phyloP scores from a whole-genome alignment of 2,113 vertebrate genomes.

The Tragelaphus strepsiceros region DNA sequence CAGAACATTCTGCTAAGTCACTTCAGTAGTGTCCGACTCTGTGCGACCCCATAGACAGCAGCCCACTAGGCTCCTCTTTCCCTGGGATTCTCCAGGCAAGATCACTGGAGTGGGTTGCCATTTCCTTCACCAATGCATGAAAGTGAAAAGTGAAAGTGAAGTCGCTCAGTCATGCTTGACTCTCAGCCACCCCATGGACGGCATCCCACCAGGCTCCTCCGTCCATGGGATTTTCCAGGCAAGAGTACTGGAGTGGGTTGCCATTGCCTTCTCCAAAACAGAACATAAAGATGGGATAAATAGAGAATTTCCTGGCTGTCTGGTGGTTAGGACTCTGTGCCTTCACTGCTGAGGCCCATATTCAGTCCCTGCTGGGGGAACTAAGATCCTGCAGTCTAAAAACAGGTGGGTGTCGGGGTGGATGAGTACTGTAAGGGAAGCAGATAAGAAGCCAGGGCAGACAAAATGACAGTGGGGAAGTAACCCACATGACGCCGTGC shows the following conservation, averaged over 20 bases:
- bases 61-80: no score
- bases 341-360: neutral
- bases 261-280: neutral
- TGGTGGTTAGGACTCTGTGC: neutral
- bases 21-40: no score
- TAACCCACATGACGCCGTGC: neutral
- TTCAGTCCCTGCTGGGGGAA: neutral
- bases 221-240: no score
- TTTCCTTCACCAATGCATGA: no score
- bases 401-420: neutral
- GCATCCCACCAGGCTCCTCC: no score
- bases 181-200: no score
- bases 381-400: neutral
- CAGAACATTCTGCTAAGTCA: neutral
- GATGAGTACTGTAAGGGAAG: neutral
- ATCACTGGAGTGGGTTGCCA: no score
- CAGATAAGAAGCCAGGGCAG: neutral
- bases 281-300: neutral
- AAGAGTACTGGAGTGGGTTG: no score
- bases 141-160: no score
- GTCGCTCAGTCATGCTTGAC: no score
- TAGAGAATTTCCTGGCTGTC: neutral
- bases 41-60: no score
- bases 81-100: no score
- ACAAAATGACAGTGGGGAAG: neutral